These are phyloP conservation scores for Aphidius colemani DNA, from an alignment of 2,888 invertebrate species.

Conservation along the genomic window DNA sequence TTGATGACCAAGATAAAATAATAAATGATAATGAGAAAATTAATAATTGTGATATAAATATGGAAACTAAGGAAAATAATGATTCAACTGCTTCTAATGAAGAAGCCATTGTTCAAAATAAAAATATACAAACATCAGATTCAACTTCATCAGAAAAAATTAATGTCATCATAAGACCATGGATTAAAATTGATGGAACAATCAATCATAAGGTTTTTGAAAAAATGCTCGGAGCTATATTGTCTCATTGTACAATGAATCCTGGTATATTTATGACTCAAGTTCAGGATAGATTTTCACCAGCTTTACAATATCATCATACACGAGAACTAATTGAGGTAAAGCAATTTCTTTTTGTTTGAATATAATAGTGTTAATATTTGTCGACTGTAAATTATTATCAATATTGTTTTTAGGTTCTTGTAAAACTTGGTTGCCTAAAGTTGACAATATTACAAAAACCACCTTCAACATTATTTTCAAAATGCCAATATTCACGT, in stretches of 20 bases:
- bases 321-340: slow-evolving; percentile 69
- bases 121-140: too few relatives aligned
- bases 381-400: too few relatives aligned
- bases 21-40: background rate
- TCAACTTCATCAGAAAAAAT: slow-evolving; percentile 46
- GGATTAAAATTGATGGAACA: slow-evolving; percentile 76
- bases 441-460: slow-evolving; percentile 56
- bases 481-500: slow-evolving; percentile 53
- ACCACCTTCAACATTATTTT: slow-evolving; percentile 59
- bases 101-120: too few relatives aligned
- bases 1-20: slow-evolving; percentile 7
- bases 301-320: slow-evolving; percentile 71
- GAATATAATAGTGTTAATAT: slow-evolving; percentile 1
- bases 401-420: slow-evolving; percentile 58
- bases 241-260: slow-evolving; percentile 69
- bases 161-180: slow-evolving; percentile 66
- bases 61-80: too few relatives aligned
- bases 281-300: slow-evolving; percentile 67
- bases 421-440: slow-evolving; percentile 65
- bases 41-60: background rate
- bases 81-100: too few relatives aligned
- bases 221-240: slow-evolving; percentile 70
- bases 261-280: slow-evolving; percentile 65
- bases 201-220: slow-evolving; percentile 72
- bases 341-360: slow-evolving; percentile 27